Evolutionary conservation across 2,113 vertebrate species (phyloP), one percentile per base, ranked within the genome.

Genomic region (Micromys minutus): DNA sequence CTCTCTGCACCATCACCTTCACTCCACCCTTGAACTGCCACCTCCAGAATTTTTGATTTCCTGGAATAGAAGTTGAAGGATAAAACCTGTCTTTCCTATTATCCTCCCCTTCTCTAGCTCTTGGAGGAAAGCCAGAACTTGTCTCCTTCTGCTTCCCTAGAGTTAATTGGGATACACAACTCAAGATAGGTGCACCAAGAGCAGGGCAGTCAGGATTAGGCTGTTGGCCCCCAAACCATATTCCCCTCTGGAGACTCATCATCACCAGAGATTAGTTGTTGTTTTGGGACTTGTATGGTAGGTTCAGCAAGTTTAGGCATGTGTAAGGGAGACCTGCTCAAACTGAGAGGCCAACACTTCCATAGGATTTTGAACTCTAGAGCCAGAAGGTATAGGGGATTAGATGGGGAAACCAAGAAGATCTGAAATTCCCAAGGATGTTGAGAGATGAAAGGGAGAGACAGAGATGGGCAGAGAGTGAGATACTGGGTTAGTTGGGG

Each of bases 31-130:
- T 94, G 92, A 95, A 91, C 90, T 94, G 75, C 97, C 94, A 39
- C 97, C 97, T 98, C 94, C 97, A 98, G 95, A 94, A 96, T 95
- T 96, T 95, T 96, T 96, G 77, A 92, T 92, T 97, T 96, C 91
- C 94, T 95, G 89, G 55, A 93, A 86, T 93, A 94, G 89, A 96
- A 84, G 57, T 89, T 93, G 79, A 97, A 34, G n/a, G 85, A 93
- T 71, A 95, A 69, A 92, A 96, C 92, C 90, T 95, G 77, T 94
- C 80, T 96, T 91, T 94, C 94, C 87, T 80, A 90, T 9, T 39
- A 92, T 79, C 92, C 47, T 95, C 80, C 57, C 67, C 87, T 84
- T 97, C 47, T 96, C 90, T 94, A n/a, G 90, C 52, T 94, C 65
- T 96, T 91, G 34, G 26, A 76, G 81, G 34, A 93, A n/a, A 94